Conservation (phyloP, 1,140 invertebrate genomes). For the Rhagoletis pomonella region DNA sequence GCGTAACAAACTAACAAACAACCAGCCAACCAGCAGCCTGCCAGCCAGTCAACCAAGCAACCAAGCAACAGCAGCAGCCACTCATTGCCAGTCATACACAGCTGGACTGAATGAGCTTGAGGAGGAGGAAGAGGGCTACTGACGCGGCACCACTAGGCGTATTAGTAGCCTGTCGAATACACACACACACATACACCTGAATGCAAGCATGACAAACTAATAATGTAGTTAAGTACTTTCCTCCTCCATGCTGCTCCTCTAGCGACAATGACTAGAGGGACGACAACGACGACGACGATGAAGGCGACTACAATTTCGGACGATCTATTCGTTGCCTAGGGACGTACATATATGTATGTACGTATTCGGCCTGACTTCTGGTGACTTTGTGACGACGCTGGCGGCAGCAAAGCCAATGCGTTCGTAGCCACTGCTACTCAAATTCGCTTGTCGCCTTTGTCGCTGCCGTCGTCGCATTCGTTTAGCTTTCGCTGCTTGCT, state of each 20-base stretch:
- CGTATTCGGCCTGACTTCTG: background rate
- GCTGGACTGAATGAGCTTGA: constrained; percentile 7
- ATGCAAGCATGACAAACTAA: background rate
- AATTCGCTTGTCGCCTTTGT: background rate
- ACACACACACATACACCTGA: background rate
- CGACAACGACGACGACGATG: background rate
- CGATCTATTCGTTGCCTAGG: background rate
- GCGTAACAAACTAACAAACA: background rate
- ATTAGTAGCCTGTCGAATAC: background rate
- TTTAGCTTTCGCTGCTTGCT: constrained; percentile 20
- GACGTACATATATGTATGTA: background rate
- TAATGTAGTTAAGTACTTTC: background rate
- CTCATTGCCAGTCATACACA: background rate
- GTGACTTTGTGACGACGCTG: constrained; percentile 29
- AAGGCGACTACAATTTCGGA: background rate
- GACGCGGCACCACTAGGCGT: constrained; percentile 2
- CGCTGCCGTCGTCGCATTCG: background rate
- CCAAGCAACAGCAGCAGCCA: background rate
- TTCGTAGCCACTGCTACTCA: background rate
- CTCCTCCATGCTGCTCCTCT: background rate
- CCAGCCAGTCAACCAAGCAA: background rate
- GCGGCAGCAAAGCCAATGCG: background rate
- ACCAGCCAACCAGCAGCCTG: background rate
- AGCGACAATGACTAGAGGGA: background rate
- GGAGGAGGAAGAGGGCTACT: background rate